Percentiles rank a stretch among this genome's conserved stretches.
These are phyloP conservation scores for Danio choprae DNA, from an alignment of 2,797 vertebrate species.

Conservation along the genomic window DNA sequence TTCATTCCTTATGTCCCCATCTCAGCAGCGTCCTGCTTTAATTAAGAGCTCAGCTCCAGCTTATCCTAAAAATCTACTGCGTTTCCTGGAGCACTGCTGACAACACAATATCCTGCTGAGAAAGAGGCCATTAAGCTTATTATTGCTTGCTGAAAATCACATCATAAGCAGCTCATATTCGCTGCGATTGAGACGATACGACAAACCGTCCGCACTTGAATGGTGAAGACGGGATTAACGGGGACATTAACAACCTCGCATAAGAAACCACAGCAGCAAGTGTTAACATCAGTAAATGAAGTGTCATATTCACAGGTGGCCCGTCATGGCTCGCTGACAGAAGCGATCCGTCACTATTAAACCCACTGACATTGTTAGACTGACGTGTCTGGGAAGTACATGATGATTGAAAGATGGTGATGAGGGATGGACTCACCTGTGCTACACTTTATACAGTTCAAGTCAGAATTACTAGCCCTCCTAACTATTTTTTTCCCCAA, in stretches of 20 bases:
- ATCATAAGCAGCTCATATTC: background rate
- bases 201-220: background rate
- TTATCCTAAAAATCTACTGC: slow-evolving; percentile 67
- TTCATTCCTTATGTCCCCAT: slow-evolving; percentile 45
- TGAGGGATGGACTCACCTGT: background rate
- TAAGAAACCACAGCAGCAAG: background rate
- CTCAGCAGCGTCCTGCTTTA: slow-evolving; percentile 57
- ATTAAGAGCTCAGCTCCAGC: slow-evolving; percentile 67
- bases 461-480: too few species aligned
- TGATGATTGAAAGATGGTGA: slow-evolving; percentile 1
- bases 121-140: background rate
- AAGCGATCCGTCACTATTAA: slow-evolving; percentile 43
- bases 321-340: slow-evolving; percentile 1
- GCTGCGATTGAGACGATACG: background rate
- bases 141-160: background rate
- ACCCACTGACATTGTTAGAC: background rate
- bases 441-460: background rate
- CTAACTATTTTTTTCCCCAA: too few species aligned
- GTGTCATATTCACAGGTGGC: slow-evolving; percentile 22
- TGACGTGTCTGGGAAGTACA: background rate
- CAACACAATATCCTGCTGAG: slow-evolving; percentile 7
- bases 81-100: slow-evolving; percentile 44
- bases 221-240: background rate
- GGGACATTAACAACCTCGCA: background rate
- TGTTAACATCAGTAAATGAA: slow-evolving; percentile 12